Conservation (phyloP, 2,888 invertebrate species). For the Carcina quercana region DNA sequence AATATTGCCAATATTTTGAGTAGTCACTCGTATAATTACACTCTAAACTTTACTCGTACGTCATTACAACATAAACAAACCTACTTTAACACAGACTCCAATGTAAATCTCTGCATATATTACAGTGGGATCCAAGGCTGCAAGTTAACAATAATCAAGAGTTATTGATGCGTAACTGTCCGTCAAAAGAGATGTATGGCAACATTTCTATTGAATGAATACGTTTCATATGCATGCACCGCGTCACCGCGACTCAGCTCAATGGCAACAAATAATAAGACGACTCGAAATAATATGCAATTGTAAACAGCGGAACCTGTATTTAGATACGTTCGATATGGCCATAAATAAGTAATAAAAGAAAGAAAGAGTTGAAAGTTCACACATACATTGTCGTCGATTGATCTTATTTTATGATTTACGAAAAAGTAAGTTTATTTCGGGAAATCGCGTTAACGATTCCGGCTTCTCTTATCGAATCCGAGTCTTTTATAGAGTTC, state of each 20-base stretch:
- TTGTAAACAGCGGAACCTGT: conserved; percentile 38
- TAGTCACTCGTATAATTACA: conserved; percentile 1
- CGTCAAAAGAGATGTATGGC: conserved; percentile 54
- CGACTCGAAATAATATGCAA: conserved; percentile 45
- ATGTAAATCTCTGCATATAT: conserved; percentile 16
- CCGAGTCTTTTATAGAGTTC: too few species aligned
- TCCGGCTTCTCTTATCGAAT: too few species aligned
- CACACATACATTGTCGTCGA: too few species aligned
- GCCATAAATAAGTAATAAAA: too few species aligned
- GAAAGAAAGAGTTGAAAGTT: too few species aligned
- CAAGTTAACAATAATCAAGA: conserved; percentile 43
- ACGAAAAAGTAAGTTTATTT: too few species aligned
- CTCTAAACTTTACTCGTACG: too few species aligned
- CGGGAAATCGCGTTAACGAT: too few species aligned
- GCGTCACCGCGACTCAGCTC: conserved; percentile 36
- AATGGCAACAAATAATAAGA: conserved; percentile 54
- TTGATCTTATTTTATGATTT: too few species aligned
- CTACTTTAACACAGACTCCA: conserved; percentile 18
- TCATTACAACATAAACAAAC: too few species aligned
- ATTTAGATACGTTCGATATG: too few species aligned
- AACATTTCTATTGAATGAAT: conserved; percentile 63
- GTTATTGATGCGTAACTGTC: conserved; percentile 49
- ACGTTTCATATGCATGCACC: conserved; percentile 62
- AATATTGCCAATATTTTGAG: neutral
- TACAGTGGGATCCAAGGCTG: conserved; percentile 42